phyloP scores from a whole-genome alignment of 2,888 invertebrate genomes.

The Drosophila yooni region DNA sequence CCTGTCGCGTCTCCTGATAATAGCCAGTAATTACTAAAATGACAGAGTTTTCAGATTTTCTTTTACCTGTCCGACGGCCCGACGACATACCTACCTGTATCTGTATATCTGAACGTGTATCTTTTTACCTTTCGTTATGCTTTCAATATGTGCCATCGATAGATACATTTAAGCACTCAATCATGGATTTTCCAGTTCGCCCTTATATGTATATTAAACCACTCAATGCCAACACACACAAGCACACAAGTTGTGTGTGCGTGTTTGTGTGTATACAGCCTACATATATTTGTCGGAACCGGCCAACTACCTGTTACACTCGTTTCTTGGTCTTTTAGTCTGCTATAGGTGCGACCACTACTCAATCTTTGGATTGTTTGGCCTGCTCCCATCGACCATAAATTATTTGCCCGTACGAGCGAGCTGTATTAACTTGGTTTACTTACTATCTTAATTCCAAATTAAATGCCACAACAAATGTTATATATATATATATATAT shows the following conservation, averaged over 20 bases:
- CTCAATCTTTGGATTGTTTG: slow-evolving; percentile 37
- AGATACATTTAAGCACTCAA: slow-evolving; percentile 54
- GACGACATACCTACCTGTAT: slow-evolving; percentile 16
- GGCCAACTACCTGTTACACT: slow-evolving; percentile 69
- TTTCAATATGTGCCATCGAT: slow-evolving; percentile 52
- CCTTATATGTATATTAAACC: slow-evolving; percentile 25
- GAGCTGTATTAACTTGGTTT: neutral
- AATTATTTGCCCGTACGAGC: slow-evolving; percentile 16
- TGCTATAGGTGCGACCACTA: slow-evolving; percentile 7
- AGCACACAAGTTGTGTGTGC: neutral
- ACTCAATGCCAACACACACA: slow-evolving; percentile 30
- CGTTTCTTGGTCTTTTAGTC: slow-evolving; percentile 24
- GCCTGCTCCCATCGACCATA: slow-evolving; percentile 13
- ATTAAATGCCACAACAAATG: slow-evolving; percentile 24
- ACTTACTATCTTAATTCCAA: slow-evolving; percentile 45
- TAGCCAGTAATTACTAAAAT: slow-evolving; percentile 24
- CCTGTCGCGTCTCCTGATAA: slow-evolving; percentile 37
- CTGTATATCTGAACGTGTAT: slow-evolving; percentile 9
- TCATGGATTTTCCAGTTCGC: slow-evolving; percentile 50
- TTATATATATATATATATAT: too few species aligned
- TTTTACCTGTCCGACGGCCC: slow-evolving; percentile 20
- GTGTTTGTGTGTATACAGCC: slow-evolving; percentile 11
- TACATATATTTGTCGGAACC: slow-evolving; percentile 9
- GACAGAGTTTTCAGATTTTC: slow-evolving; percentile 9
- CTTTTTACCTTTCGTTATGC: slow-evolving; percentile 29